A percentile compares a stretch with the other conserved stretches of the same genome.
These are phyloP conservation scores for Dicyrtoma fusca DNA, from an alignment of 2,888 invertebrate species.

Conservation along the genomic window DNA sequence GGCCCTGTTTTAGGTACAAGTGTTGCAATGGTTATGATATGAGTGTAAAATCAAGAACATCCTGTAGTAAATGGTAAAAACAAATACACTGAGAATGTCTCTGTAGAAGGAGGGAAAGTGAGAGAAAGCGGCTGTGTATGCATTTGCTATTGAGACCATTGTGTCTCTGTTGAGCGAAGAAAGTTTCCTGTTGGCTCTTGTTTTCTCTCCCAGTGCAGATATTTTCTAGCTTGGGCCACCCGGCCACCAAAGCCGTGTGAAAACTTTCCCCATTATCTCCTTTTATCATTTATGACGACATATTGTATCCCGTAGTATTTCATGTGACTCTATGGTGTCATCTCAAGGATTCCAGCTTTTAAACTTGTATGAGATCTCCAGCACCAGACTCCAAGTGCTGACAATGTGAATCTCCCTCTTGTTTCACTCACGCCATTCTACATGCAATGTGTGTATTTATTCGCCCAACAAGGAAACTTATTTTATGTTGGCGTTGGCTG, in stretches of 20 bases:
- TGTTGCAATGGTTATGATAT: too few relatives aligned
- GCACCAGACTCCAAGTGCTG: too few relatives aligned
- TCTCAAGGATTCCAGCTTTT: conserved; percentile 27
- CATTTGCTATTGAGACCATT: too few relatives aligned
- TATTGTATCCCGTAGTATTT: conserved; percentile 34
- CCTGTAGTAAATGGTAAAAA: conserved; percentile 2
- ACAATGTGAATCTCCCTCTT: too few relatives aligned
- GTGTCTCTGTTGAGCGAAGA: background rate
- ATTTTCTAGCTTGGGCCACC: conserved; percentile 12
- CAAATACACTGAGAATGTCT: background rate
- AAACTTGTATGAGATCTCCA: conserved; percentile 9
- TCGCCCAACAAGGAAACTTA: too few relatives aligned
- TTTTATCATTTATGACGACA: conserved; percentile 42
- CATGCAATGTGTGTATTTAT: too few relatives aligned
- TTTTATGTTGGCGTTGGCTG: too few relatives aligned
- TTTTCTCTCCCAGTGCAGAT: background rate
- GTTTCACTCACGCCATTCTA: too few relatives aligned
- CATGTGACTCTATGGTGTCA: conserved; percentile 23
- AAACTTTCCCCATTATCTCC: conserved; percentile 45
- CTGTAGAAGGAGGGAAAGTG: background rate
- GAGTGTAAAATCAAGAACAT: background rate
- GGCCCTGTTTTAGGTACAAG: too few relatives aligned
- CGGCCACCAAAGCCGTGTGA: conserved; percentile 26
- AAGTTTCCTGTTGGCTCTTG: background rate
- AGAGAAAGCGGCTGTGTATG: background rate